Percentiles rank a stretch among this genome's conserved stretches.
Conservation (phyloP, 2,797 vertebrate species). For the Tolypeutes matacus region DNA sequence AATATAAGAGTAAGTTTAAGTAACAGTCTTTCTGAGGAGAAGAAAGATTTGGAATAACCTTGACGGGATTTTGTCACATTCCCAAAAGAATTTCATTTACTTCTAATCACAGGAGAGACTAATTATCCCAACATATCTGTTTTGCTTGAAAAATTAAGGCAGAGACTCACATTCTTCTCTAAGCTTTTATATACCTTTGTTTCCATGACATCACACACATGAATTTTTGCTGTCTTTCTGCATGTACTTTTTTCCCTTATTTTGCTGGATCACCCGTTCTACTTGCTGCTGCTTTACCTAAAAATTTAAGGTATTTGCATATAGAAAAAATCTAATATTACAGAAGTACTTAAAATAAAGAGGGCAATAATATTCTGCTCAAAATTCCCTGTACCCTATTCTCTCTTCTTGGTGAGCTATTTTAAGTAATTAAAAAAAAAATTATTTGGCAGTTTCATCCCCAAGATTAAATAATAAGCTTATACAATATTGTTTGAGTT, state of each 20-base stretch:
- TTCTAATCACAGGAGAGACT: neutral
- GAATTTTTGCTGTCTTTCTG: neutral
- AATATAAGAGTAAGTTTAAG: neutral
- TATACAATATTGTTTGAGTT: neutral
- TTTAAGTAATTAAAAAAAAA: neutral
- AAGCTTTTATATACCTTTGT: neutral
- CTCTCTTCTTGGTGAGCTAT: neutral
- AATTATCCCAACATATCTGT: neutral
- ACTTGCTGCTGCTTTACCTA: neutral
- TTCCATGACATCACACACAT: neutral
- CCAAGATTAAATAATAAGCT: neutral
- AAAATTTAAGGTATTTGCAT: neutral
- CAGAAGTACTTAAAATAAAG: neutral
- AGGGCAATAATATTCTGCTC: neutral
- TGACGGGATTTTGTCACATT: too few species aligned
- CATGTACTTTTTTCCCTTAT: neutral
- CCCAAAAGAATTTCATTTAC: neutral
- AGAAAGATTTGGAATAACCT: neutral
- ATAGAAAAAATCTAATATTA: neutral
- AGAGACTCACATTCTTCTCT: neutral
- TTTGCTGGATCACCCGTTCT: neutral
- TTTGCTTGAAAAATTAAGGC: neutral
- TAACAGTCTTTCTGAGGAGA: neutral
- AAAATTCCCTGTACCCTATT: neutral
- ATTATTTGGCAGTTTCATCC: neutral